phyloP scores from a whole-genome alignment of 2,113 vertebrate species.

The Peromyscus leucopus region DNA sequence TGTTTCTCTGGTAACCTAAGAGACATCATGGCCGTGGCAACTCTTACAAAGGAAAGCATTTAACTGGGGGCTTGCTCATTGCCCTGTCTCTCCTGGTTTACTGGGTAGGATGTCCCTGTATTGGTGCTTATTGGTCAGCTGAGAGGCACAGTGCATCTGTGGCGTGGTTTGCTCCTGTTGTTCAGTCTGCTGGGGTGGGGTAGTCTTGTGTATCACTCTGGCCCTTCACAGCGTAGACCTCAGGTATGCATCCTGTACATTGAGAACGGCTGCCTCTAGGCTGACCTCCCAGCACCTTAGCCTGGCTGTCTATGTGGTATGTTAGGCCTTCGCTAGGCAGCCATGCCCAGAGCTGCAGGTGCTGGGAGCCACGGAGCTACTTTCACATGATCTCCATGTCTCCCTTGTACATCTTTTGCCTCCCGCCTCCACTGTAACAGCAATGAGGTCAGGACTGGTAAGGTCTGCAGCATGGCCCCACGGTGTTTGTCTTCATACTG shows the following conservation, averaged over 20 bases:
- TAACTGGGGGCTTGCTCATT: not conserved
- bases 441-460: not conserved
- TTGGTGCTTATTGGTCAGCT: not conserved
- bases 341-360: not conserved
- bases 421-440: not conserved
- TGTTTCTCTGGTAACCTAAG: not conserved
- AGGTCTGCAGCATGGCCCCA: not conserved
- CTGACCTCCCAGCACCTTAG: not conserved
- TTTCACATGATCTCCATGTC: not conserved
- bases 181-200: no score
- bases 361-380: not conserved
- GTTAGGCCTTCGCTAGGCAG: not conserved
- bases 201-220: not conserved
- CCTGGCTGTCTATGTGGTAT: not conserved
- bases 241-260: not conserved
- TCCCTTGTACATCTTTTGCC: not conserved
- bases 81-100: not conserved
- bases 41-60: not conserved
- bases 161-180: not conserved
- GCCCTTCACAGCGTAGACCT: no score
- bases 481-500: not conserved
- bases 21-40: not conserved
- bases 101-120: not conserved
- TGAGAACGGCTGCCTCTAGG: not conserved
- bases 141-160: not conserved